These are phyloP conservation scores for Acanthacorydalis orientalis DNA, from an alignment of 2,888 invertebrate species.

Conservation along the genomic window DNA sequence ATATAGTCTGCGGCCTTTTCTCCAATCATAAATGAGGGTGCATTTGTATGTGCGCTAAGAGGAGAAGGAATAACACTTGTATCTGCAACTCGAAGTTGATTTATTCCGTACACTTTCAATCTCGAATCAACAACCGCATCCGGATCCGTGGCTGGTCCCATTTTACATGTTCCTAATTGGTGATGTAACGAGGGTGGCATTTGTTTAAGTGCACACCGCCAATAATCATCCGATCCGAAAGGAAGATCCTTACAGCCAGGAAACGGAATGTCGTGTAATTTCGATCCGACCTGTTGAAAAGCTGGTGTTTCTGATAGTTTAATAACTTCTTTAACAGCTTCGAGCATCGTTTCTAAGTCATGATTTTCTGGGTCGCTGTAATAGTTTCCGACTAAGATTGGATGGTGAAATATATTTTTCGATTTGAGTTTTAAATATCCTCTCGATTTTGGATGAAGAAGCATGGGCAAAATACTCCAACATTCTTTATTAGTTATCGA, in stretches of 20 bases:
- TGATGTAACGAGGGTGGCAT: conserved; percentile 31
- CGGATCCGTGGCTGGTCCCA: conserved; percentile 33
- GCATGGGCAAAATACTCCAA: conserved; percentile 40
- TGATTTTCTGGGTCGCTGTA: conserved; percentile 38
- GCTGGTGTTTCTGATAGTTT: conserved; percentile 28
- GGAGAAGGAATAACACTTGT: conserved; percentile 36
- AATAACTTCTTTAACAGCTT: conserved; percentile 30
- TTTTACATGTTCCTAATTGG: conserved; percentile 36
- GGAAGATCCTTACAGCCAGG: conserved; percentile 30
- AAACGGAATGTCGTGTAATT: conserved; percentile 24
- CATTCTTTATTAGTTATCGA: conserved; percentile 27
- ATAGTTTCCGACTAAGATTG: conserved; percentile 67
- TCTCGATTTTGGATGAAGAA: conserved; percentile 54
- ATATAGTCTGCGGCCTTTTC: conserved; percentile 37
- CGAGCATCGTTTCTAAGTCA: conserved; percentile 38
- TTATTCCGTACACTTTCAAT: conserved; percentile 32
- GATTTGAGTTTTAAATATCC: conserved; percentile 51
- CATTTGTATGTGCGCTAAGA: conserved; percentile 33
- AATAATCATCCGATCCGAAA: conserved; percentile 31
- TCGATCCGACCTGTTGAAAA: conserved; percentile 27
- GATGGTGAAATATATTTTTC: conserved; percentile 51
- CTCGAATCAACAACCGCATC: conserved; percentile 37
- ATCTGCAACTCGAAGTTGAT: conserved; percentile 33
- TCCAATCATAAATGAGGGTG: conserved; percentile 35
- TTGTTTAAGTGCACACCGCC: conserved; percentile 31